phyloP scores from a whole-genome alignment of 2,888 invertebrate species.

The Eristalis pertinax region DNA sequence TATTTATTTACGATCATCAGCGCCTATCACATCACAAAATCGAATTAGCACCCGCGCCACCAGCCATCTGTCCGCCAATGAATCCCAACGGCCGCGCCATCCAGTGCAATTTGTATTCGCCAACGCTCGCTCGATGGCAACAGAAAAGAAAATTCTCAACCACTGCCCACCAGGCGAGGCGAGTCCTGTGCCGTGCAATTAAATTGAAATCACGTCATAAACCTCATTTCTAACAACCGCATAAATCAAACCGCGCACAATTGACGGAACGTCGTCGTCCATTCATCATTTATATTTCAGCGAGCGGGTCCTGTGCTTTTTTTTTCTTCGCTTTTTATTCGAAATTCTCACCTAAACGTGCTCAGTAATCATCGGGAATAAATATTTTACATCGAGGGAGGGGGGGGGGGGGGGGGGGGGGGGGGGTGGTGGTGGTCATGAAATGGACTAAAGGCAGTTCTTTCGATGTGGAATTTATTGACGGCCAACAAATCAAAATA shows the following conservation, averaged over 20 bases:
- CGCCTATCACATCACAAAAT: conserved; percentile 18
- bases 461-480: conserved; percentile 59
- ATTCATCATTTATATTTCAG: conserved; percentile 41
- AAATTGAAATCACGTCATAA: conserved; percentile 64
- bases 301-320: background rate
- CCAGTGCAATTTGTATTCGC: conserved; percentile 35
- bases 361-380: conserved; percentile 24
- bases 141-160: background rate
- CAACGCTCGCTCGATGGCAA: background rate
- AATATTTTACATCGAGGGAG: conserved; percentile 26
- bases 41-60: conserved; percentile 41
- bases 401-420: background rate
- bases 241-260: conserved; percentile 57
- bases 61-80: conserved; percentile 45
- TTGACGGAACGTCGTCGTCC: conserved; percentile 36
- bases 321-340: conserved; percentile 29
- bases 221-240: conserved; percentile 50
- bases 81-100: conserved; percentile 17
- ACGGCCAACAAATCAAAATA: conserved; percentile 59
- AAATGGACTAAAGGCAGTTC: background rate
- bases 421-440: conserved; percentile 25
- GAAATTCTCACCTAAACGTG: conserved; percentile 12
- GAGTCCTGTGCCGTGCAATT: conserved; percentile 28
- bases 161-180: conserved; percentile 8
- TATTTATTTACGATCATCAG: conserved; percentile 57